phyloP scores from a whole-genome alignment of 2,113 vertebrate genomes.

The Corydoras maculifer region DNA sequence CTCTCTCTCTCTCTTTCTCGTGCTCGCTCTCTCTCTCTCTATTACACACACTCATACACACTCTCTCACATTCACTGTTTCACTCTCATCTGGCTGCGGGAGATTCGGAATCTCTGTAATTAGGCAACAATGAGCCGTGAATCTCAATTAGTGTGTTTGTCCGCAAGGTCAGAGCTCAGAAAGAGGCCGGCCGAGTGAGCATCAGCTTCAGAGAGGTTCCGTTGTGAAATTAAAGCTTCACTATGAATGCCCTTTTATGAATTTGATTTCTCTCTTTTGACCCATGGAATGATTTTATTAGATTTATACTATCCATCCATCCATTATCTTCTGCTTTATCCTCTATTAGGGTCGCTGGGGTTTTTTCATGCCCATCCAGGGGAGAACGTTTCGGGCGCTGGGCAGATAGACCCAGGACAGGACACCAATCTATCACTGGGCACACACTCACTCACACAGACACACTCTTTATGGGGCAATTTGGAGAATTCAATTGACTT shows the following conservation, averaged over 20 bases:
- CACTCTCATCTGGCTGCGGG: conserved; percentile 27
- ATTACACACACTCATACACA: neutral
- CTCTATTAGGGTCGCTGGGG: no score
- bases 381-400: no score
- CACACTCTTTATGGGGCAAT: no score
- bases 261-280: neutral
- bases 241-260: neutral
- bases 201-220: neutral
- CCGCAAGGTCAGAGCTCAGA: conserved; percentile 49
- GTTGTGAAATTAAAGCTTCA: no score
- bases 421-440: no score
- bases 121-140: conserved; percentile 49
- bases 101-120: conserved; percentile 50
- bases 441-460: no score
- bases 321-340: no score
- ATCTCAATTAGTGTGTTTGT: conserved; percentile 51
- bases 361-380: no score
- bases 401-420: no score
- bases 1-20: conserved; percentile 6
- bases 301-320: no score
- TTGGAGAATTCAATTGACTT: no score
- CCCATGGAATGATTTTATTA: no score
- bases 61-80: neutral
- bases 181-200: conserved; percentile 14
- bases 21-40: conserved; percentile 14